Evolutionary conservation across 2,113 vertebrate species (phyloP), one percentile per base, ranked within the genome.

Genomic region (Turdus rufiventris): DNA sequence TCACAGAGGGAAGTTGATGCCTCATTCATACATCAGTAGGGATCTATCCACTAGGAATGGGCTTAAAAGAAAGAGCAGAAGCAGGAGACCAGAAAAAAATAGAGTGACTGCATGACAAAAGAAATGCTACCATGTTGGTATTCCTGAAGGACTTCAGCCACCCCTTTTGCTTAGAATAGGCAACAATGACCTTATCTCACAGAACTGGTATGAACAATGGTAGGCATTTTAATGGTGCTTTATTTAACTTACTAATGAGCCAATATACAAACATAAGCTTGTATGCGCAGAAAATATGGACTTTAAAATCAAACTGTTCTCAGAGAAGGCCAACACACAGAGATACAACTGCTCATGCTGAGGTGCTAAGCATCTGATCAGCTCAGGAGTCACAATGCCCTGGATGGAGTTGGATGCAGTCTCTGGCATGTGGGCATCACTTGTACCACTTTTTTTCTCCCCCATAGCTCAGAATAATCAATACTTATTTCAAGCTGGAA

Each of bases 391-490:
- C 29, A 24, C 28, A 36, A 26, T 63, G 28, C 18, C 9, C 20
- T 79, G 33, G 29, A 34, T 33, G 15, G 43, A 54, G 13, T 2
- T 43, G 53, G 38, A 50, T 71, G 29, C 11, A 85, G 38, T 29
- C 17, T 56, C 23, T 62, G 48, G 26, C 2, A 1, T 0, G 0
- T 75, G 53, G 50, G 5, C 19, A 82, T 23, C 53, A 47, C 63
- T 45, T 56, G 10, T 18, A 58, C 3, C 19, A 23, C 14, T 53
- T 87, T 70, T 70, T 21, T 94, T 62, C 17, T 62, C 33, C 63
- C 17, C 29, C 19, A 20, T 2, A 42, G 14, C 0, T 1, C 20
- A 67, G 34, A 29, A 75, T 67, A 74, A 74, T 85, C 19, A 82
- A 58, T 18, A 14, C 18, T 60, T 56, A 33, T 62, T 72, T 78